Base-by-base conservation (phyloP, 92 coral and sea anemone genomes). In the Galaxea fascicularis region DNA sequence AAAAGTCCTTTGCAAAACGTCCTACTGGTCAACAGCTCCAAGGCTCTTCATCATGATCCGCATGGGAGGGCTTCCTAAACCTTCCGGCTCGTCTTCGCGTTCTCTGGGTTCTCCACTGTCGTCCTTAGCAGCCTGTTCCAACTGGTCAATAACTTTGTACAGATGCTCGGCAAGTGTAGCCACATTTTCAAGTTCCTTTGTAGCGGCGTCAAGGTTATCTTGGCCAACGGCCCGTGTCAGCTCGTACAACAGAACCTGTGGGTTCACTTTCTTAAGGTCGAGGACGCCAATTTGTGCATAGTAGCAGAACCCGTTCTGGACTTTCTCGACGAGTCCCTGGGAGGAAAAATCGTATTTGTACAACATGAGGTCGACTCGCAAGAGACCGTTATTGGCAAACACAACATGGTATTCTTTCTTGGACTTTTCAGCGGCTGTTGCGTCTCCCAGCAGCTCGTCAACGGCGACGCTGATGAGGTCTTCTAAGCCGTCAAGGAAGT, bases 231-330 rank as follows among this genome's bases (percentile, higher is more conserved):
- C 53, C 45, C 77, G 82, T 14, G 83, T 82, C 41, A 88, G 69
- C 71, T 82, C 88, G 74, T 88, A 88, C 73, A 82, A 58, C 65
- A 60, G 17, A 62, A 82, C 30, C 76, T 87, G 91, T 20, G 83
- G 71, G 71, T 82, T 47, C 51, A 67, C 52, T n/a, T 73, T 88
- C 60, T 75, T 45, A 51, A 75, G 12, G 72, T 88, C 77, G 39
- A 88, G 62, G 4, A 88, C 83, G 8, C 60, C 83, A 82, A 73
- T 57, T 82, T 88, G 91, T 25, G 67, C 35, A 53, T 72, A 77
- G 76, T 74, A 82, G 58, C 88, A 82, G 68, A 87, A 82, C 27
- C 68, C 78, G 71, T 74, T 88, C 66, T 39, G 20, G 21, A 44
- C 76, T 30, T 88, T 65, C 4, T 21, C 26, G 71, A 3, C 45